These are phyloP conservation scores for Montipora sp. DNA, from an alignment of 64 coral and sea anemone genomes.

Conservation along the genomic window DNA sequence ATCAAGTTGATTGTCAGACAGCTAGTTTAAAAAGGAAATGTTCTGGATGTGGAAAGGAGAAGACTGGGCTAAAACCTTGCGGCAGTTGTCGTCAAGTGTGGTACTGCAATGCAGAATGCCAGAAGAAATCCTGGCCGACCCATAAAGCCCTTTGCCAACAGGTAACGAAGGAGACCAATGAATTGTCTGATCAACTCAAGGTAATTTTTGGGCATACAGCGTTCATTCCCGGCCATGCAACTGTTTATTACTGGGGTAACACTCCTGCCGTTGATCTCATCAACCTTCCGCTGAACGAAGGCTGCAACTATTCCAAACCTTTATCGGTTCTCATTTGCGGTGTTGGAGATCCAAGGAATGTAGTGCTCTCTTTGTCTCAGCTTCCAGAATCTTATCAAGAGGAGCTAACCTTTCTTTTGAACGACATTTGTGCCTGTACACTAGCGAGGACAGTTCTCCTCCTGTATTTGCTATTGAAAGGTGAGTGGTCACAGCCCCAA, in stretches of 20 bases:
- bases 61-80: neutral
- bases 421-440: conserved; percentile 34
- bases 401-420: conserved; percentile 51
- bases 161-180: neutral
- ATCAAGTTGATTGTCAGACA: too few species aligned
- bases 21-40: neutral
- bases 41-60: conserved; percentile 19
- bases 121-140: neutral
- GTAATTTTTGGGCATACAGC: too few species aligned
- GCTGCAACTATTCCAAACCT: neutral
- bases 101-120: conserved; percentile 50
- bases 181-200: too few species aligned
- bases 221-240: too few species aligned
- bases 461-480: too few species aligned
- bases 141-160: neutral
- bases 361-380: conserved; percentile 18
- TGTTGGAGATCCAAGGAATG: conserved; percentile 57
- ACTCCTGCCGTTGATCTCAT: too few species aligned
- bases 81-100: conserved; percentile 30
- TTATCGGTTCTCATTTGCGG: conserved; percentile 55
- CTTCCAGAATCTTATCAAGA: conserved; percentile 53
- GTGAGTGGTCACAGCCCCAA: too few species aligned
- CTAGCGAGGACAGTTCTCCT: too few species aligned
- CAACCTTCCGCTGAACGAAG: too few species aligned
- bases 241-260: too few species aligned